Evolutionary conservation across 1,140 invertebrate genomes (phyloP).

Genomic region (Pygmarrhopalites habei): DNA sequence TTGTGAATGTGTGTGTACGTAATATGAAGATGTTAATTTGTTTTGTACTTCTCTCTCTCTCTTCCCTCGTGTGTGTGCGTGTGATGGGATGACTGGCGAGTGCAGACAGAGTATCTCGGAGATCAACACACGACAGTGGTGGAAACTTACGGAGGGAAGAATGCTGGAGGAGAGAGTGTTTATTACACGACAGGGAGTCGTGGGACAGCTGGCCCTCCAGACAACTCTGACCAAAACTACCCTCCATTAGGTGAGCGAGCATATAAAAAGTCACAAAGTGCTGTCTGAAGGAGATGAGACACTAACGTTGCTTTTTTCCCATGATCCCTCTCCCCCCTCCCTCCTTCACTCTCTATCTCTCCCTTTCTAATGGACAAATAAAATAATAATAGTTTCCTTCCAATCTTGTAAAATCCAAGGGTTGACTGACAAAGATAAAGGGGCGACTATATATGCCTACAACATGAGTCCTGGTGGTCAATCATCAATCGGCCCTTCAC

Average conservation of each 20-base stretch:
- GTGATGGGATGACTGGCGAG: too few species aligned
- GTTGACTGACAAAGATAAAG: conserved; percentile 4
- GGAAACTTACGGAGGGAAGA: neutral
- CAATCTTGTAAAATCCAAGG: neutral
- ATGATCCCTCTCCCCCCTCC: neutral
- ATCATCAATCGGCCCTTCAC: neutral
- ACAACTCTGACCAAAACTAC: conserved; percentile 24
- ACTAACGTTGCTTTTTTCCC: neutral
- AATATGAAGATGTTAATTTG: neutral
- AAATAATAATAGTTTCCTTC: conserved; percentile 1
- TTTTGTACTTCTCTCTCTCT: neutral
- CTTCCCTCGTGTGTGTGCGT: neutral
- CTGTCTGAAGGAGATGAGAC: neutral
- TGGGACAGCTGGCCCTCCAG: conserved; percentile 21
- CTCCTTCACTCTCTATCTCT: neutral
- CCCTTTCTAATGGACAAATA: conserved; percentile 9
- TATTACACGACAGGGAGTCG: conserved; percentile 22
- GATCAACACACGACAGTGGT: conserved; percentile 9
- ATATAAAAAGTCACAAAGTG: neutral
- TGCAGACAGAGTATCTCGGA: too few species aligned
- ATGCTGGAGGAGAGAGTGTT: conserved; percentile 5
- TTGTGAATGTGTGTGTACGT: neutral
- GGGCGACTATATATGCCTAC: neutral
- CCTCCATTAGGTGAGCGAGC: conserved; percentile 29
- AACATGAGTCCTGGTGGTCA: conserved; percentile 1